These are phyloP conservation scores for Ephestia elutella DNA, from an alignment of 1,140 invertebrate genomes.

Conservation along the genomic window DNA sequence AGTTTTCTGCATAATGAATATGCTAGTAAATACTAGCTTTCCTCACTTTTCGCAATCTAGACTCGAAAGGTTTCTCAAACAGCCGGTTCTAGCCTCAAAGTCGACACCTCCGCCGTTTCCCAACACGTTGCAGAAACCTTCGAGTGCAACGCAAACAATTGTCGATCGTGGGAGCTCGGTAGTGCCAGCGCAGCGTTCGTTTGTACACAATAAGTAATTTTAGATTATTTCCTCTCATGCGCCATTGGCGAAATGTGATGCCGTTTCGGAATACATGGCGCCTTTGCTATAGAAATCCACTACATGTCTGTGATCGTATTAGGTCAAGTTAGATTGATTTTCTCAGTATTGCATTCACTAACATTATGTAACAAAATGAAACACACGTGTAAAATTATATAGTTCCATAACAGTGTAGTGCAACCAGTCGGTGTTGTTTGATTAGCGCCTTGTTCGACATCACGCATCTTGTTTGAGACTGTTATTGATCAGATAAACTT, in stretches of 20 bases:
- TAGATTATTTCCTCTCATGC: slow-evolving; percentile 53
- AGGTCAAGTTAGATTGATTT: slow-evolving; percentile 7
- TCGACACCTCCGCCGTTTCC: slow-evolving; percentile 48
- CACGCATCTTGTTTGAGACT: slow-evolving; percentile 21
- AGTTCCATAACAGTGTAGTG: slow-evolving; percentile 31
- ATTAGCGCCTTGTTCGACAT: slow-evolving; percentile 24
- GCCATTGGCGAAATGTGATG: slow-evolving; percentile 50
- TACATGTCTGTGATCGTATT: slow-evolving; percentile 20
- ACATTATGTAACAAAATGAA: slow-evolving; percentile 38
- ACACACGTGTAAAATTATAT: slow-evolving; percentile 30
- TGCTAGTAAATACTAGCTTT: slow-evolving; percentile 53
- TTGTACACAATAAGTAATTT: slow-evolving; percentile 50
- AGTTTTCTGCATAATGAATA: slow-evolving; percentile 28
- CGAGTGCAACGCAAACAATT: slow-evolving; percentile 64
- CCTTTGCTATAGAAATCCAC: slow-evolving; percentile 24
- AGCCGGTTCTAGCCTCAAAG: slow-evolving; percentile 56
- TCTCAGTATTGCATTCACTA: slow-evolving; percentile 23
- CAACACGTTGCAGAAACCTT: slow-evolving; percentile 66
- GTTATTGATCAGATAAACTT: slow-evolving; percentile 19
- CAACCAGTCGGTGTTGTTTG: slow-evolving; percentile 28
- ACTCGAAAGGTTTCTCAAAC: slow-evolving; percentile 62
- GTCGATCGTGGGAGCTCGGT: slow-evolving; percentile 53
- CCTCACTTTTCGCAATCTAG: slow-evolving; percentile 64
- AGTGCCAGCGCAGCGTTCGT: slow-evolving; percentile 36
- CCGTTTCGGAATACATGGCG: slow-evolving; percentile 29